Conservation (phyloP, 2,888 invertebrate genomes). For the Cantharis lateralis region DNA sequence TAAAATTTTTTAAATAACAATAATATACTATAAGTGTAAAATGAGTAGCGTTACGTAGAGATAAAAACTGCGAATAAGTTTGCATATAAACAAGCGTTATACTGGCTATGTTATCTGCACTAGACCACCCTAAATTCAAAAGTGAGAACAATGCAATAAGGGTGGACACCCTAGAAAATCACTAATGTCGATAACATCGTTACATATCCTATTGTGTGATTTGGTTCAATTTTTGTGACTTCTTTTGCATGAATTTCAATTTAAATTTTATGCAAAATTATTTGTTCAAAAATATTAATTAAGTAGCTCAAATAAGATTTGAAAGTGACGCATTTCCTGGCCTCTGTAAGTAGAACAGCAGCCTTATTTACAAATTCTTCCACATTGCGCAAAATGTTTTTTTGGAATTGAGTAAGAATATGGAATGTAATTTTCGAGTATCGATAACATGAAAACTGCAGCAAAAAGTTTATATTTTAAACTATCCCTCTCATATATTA, state of each 20-base stretch:
- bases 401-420: not conserved
- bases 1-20: not conserved
- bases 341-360: not conserved
- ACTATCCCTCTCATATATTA: conserved; percentile 23
- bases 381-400: not conserved
- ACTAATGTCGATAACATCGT: conserved; percentile 56
- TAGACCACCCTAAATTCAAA: conserved; percentile 56
- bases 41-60: not conserved
- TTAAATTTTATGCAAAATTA: not conserved
- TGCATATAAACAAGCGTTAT: conserved; percentile 48
- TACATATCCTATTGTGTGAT: conserved; percentile 50
- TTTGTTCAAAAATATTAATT: not conserved
- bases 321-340: not conserved
- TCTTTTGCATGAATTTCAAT: conserved; percentile 23
- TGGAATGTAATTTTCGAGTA: not conserved
- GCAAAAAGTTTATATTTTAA: conserved; percentile 4
- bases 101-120: conserved; percentile 53
- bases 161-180: conserved; percentile 56
- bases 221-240: conserved; percentile 33
- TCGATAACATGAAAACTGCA: not conserved
- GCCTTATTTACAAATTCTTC: no score
- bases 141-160: conserved; percentile 57
- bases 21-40: not conserved
- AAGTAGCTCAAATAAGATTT: not conserved
- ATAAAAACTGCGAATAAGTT: conserved; percentile 7